Evolutionary conservation across 2,113 vertebrate genomes (phyloP).

Genomic region (Murina feae): DNA sequence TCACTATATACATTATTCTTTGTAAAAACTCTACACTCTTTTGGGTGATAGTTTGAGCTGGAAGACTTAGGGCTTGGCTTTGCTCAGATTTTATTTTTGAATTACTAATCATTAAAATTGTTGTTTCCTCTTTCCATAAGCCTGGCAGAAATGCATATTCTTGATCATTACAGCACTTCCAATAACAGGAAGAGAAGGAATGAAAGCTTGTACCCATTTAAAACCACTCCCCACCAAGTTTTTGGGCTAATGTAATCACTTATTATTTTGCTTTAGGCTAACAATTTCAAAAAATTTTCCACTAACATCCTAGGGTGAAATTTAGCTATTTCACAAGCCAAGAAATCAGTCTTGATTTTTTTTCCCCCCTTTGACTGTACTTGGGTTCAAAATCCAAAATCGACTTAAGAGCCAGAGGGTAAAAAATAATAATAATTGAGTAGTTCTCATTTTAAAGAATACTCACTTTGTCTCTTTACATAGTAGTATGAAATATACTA

Average conservation of each 20-base stretch:
- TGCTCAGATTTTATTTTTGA: not conserved
- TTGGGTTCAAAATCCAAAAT: slow-evolving; percentile 8
- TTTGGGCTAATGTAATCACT: not conserved
- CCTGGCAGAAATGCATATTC: not conserved
- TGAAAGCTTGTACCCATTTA: not conserved
- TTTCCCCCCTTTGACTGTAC: not conserved
- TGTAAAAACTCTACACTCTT: not conserved
- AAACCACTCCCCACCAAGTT: not conserved
- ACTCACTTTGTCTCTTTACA: not conserved
- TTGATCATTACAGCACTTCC: not conserved
- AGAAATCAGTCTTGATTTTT: not conserved
- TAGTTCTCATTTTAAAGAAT: not conserved
- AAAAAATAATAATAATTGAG: not conserved
- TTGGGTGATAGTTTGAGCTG: not conserved
- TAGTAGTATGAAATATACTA: not conserved
- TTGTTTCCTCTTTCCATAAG: slow-evolving; percentile 11
- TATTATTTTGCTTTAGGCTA: not conserved
- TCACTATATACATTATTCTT: not conserved
- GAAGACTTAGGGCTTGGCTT: not conserved
- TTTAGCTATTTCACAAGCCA: not conserved
- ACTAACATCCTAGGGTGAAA: not conserved
- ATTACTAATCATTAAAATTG: slow-evolving; percentile 3
- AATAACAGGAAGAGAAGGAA: not conserved
- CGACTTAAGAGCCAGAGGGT: not conserved
- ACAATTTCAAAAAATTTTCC: not conserved